phyloP scores from a whole-genome alignment of 2,888 invertebrate species.

The Perdita meconis region DNA sequence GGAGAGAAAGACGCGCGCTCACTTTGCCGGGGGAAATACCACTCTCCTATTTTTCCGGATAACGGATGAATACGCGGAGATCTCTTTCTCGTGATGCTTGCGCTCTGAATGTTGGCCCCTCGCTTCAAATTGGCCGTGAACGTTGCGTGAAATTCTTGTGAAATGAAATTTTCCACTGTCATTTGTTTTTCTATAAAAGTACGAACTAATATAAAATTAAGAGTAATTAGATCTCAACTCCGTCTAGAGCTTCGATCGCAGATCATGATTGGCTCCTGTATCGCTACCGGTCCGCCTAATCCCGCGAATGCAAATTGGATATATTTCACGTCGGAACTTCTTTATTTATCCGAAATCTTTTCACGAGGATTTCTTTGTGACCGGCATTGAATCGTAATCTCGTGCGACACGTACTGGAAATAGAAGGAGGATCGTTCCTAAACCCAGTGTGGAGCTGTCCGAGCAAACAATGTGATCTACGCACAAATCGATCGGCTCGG shows the following conservation, averaged over 20 bases:
- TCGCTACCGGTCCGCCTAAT: not conserved
- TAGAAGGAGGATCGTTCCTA: slow-evolving; percentile 51
- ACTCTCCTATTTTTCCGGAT: slow-evolving; percentile 32
- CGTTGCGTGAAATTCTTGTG: not conserved
- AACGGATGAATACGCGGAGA: slow-evolving; percentile 16
- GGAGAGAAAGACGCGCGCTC: slow-evolving; percentile 21
- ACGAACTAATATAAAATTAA: too few species aligned
- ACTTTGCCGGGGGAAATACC: slow-evolving; percentile 31
- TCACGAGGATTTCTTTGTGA: slow-evolving; percentile 29
- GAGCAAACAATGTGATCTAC: slow-evolving; percentile 58
- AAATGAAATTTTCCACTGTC: not conserved
- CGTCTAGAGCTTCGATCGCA: too few species aligned
- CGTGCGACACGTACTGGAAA: slow-evolving; percentile 35
- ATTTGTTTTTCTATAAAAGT: too few species aligned
- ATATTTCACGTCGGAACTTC: slow-evolving; percentile 2
- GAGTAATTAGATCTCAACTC: too few species aligned
- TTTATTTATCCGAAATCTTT: slow-evolving; percentile 43
- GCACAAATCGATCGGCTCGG: slow-evolving; percentile 67
- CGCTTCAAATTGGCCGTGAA: slow-evolving; percentile 8
- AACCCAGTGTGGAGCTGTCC: slow-evolving; percentile 57
- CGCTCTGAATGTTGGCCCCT: slow-evolving; percentile 9
- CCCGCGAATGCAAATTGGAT: slow-evolving; percentile 7
- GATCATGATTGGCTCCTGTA: not conserved
- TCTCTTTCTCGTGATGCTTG: not conserved
- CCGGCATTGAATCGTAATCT: slow-evolving; percentile 53